phyloP scores from a whole-genome alignment of 2,797 vertebrate genomes.

The Tympanoctomys barrerae region DNA sequence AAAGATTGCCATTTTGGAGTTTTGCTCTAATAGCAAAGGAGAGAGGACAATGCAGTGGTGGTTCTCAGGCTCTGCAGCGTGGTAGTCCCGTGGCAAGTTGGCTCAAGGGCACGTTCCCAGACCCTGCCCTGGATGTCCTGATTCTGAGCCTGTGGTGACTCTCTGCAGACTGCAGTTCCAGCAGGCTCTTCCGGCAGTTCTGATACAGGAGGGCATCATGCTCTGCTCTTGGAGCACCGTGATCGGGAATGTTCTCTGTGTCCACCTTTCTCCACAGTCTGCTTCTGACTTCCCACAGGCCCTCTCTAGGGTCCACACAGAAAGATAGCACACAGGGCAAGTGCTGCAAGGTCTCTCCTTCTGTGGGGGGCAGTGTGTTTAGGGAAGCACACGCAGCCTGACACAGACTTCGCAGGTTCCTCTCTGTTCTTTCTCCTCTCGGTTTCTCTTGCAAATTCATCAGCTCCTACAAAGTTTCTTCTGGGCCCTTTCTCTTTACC shows the following conservation, averaged over 20 bases:
- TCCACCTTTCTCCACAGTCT: background rate
- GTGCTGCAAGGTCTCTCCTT: constrained; percentile 16
- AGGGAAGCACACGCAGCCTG: background rate
- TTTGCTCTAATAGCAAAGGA: background rate
- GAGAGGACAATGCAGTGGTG: background rate
- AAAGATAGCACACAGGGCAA: background rate
- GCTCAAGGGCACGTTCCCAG: background rate
- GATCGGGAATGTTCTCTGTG: background rate
- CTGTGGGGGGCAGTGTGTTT: background rate
- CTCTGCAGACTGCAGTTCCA: background rate
- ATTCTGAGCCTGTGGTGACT: background rate
- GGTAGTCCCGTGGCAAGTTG: background rate
- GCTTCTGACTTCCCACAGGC: constrained; percentile 3
- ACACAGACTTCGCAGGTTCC: background rate
- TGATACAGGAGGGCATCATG: fast-evolving
- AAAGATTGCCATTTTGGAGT: background rate
- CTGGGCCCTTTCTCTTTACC: background rate
- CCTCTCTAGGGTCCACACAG: constrained; percentile 19
- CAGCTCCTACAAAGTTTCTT: background rate
- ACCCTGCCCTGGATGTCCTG: background rate
- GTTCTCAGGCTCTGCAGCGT: background rate
- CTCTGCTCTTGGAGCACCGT: background rate
- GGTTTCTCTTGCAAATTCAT: background rate
- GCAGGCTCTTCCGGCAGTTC: background rate
- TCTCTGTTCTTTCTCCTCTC: background rate